These are phyloP conservation scores for Platygyra sinensis DNA, from an alignment of 64 coral and sea anemone genomes.

Conservation along the genomic window DNA sequence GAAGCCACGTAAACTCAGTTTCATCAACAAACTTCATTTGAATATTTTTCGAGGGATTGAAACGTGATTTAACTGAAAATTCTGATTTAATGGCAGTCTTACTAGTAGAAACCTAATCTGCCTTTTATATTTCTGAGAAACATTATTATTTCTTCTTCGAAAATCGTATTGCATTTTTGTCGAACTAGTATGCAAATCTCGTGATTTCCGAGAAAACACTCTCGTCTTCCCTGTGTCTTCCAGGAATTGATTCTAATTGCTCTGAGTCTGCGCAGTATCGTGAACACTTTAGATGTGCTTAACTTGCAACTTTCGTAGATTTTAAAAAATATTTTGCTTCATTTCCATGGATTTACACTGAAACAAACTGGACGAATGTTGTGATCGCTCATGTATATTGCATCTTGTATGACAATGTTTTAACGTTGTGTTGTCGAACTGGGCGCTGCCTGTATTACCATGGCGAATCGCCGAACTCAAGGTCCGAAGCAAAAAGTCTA, in stretches of 20 bases:
- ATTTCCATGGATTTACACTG: neutral
- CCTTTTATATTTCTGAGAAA: neutral
- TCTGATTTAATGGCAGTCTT: no score
- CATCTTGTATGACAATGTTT: neutral
- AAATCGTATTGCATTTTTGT: no score
- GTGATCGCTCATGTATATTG: no score
- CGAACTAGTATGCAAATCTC: no score
- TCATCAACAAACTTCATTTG: no score
- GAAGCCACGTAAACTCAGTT: no score
- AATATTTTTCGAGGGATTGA: no score
- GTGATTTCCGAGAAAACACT: neutral
- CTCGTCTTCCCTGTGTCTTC: neutral
- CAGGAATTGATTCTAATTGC: neutral
- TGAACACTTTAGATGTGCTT: neutral
- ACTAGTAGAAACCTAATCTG: no score
- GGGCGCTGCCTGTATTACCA: conserved; percentile 13
- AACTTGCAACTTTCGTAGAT: neutral
- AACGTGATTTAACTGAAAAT: no score
- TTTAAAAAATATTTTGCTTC: no score
- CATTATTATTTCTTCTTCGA: neutral
- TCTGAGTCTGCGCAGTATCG: conserved; percentile 19
- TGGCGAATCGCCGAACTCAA: conserved; percentile 29
- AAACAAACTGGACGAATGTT: no score
- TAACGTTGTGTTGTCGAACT: neutral
- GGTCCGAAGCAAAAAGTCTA: neutral